Evolutionary conservation across 2,888 invertebrate genomes (phyloP).

Genomic region (Drosophila hamatofila): DNA sequence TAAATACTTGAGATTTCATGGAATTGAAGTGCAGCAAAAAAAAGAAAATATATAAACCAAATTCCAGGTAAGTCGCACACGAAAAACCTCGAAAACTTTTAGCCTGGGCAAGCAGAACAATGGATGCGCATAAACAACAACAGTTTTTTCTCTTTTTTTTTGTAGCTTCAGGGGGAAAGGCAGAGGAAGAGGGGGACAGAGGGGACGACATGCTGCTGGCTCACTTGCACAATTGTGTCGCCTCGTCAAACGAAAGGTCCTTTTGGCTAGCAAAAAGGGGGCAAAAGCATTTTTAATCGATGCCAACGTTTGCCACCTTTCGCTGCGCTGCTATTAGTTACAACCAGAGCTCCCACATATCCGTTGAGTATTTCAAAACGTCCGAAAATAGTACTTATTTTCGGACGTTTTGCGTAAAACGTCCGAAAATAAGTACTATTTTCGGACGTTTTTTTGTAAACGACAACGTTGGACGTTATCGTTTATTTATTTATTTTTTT

Average conservation of each 20-base stretch:
- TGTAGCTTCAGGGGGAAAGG: neutral
- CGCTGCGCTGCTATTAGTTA: conserved; percentile 67
- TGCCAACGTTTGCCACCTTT: conserved; percentile 55
- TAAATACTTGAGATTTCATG: conserved; percentile 74
- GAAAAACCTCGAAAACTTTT: conserved; percentile 22
- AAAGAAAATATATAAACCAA: conserved; percentile 30
- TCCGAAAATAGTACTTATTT: too few relatives aligned
- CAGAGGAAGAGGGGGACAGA: neutral
- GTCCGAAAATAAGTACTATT: too few relatives aligned
- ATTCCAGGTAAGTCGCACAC: conserved; percentile 63
- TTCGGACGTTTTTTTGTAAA: too few relatives aligned
- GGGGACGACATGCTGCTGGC: conserved; percentile 10
- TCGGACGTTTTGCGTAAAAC: too few relatives aligned
- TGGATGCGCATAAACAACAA: conserved; percentile 52
- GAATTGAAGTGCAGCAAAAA: conserved; percentile 60
- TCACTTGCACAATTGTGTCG: conserved; percentile 62
- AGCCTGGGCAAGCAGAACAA: conserved; percentile 53
- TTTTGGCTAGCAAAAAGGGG: conserved; percentile 34
- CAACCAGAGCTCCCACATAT: too few relatives aligned
- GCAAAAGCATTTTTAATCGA: conserved; percentile 64
- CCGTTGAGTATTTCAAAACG: too few relatives aligned
- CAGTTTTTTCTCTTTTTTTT: conserved; percentile 6
- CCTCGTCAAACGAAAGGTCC: conserved; percentile 56
- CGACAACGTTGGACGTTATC: too few relatives aligned
- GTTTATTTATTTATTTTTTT: too few relatives aligned